phyloP scores from a whole-genome alignment of 2,797 vertebrate genomes.

The Spea hammondii region DNA sequence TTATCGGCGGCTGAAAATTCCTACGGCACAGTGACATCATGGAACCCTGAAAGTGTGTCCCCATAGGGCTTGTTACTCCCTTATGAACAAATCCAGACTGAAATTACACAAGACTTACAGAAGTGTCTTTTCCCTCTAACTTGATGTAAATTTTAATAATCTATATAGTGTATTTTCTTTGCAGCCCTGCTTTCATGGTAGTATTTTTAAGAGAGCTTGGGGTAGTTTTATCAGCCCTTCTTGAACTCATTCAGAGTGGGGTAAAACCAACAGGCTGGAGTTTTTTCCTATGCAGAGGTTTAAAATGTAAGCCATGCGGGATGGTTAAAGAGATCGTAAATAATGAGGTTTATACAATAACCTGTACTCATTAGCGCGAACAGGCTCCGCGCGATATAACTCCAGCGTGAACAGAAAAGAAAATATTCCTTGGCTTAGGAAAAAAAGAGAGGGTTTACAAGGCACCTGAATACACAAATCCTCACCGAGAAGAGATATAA shows the following conservation, averaged over 20 bases:
- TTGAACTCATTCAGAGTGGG: not conserved
- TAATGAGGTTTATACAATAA: not conserved
- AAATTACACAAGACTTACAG: not conserved
- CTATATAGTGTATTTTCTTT: not conserved
- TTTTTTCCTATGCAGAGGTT: not conserved
- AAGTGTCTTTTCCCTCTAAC: not conserved
- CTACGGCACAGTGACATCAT: not conserved
- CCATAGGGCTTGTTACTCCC: not conserved
- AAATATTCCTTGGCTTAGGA: not conserved
- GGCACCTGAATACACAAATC: slow-evolving; percentile 2
- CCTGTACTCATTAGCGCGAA: not conserved
- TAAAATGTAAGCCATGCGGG: not conserved
- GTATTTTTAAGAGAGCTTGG: not conserved
- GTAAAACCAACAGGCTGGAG: not conserved
- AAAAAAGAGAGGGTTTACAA: not conserved
- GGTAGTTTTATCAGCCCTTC: not conserved
- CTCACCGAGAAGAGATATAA: not conserved
- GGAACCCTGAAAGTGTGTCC: too few species aligned
- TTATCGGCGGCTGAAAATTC: slow-evolving; percentile 7
- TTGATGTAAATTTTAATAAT: slow-evolving; percentile 12
- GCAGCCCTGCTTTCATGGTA: not conserved
- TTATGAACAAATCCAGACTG: slow-evolving; percentile 5
- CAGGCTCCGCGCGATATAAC: not conserved
- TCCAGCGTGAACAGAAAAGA: not conserved
- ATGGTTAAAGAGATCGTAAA: slow-evolving; percentile 8